Conservation (phyloP, 2,797 vertebrate genomes). For the Hipposideros larvatus region DNA sequence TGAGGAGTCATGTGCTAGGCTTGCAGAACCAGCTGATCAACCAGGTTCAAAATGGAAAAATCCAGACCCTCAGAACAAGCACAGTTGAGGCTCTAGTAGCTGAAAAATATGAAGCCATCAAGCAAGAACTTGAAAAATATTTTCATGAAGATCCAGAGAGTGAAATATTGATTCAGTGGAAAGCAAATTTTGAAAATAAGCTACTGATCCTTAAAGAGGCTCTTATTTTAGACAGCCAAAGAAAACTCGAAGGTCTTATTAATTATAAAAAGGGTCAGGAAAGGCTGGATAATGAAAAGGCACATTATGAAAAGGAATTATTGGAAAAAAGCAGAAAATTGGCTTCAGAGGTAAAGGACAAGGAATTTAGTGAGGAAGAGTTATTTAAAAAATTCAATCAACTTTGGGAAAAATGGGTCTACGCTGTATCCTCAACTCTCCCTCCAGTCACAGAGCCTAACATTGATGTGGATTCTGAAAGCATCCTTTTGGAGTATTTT, state of each 20-base stretch:
- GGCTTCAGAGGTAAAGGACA: no score
- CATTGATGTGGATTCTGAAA: no score
- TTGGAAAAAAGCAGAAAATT: no score
- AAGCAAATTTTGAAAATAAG: conserved; percentile 69
- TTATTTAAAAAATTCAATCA: no score
- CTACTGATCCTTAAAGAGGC: conserved; percentile 69
- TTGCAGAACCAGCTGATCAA: conserved; percentile 81
- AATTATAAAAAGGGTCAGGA: conserved; percentile 71
- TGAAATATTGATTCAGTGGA: conserved; percentile 87
- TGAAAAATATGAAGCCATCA: conserved; percentile 66
- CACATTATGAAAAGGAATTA: no score
- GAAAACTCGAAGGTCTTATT: conserved; percentile 65
- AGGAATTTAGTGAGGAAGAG: no score
- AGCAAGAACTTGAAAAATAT: conserved; percentile 75
- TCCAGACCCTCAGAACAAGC: neutral
- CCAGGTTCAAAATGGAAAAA: conserved; percentile 81
- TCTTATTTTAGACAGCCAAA: conserved; percentile 74
- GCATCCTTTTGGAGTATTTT: conserved; percentile 48
- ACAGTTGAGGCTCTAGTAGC: conserved; percentile 15
- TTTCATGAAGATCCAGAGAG: conserved; percentile 84
- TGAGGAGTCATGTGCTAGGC: no score
- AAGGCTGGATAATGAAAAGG: no score
- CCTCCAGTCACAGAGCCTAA: no score
- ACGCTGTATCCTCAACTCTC: no score
- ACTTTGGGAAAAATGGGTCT: no score